A percentile compares a stretch with the other conserved stretches of the same genome.
Evolutionary conservation across 2,113 vertebrate species (phyloP).

Genomic region (Oceanodroma tethys): DNA sequence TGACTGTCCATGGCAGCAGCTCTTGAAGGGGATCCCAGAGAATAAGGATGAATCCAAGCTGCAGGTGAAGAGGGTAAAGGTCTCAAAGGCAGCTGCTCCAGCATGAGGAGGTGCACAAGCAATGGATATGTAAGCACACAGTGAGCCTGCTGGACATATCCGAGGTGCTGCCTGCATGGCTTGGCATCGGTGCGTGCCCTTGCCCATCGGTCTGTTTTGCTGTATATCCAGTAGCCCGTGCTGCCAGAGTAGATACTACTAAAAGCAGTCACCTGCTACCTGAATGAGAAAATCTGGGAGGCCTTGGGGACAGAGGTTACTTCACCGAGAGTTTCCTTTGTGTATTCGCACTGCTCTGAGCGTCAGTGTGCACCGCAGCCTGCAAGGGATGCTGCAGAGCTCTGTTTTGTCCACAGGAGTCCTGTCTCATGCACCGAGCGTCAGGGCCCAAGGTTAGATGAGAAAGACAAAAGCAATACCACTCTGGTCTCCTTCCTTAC

Average conservation of each 20-base stretch:
- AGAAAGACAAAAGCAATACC: not conserved
- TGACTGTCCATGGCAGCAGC: not conserved
- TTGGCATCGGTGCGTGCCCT: not conserved
- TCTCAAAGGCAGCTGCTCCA: not conserved
- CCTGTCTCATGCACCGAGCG: not conserved
- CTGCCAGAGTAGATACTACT: not conserved
- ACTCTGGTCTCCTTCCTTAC: not conserved
- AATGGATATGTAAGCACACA: fast-evolving
- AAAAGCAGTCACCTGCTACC: not conserved
- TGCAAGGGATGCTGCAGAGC: not conserved
- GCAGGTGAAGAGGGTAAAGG: not conserved
- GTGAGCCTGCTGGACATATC: not conserved
- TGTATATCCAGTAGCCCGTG: not conserved
- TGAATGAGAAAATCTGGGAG: not conserved
- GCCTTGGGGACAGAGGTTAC: not conserved
- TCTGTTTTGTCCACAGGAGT: not conserved
- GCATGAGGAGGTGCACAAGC: not conserved
- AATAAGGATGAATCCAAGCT: not conserved
- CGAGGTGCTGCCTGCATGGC: fast-evolving
- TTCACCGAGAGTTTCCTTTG: not conserved
- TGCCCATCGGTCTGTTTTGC: not conserved
- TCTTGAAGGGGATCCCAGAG: not conserved
- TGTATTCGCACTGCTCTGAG: not conserved
- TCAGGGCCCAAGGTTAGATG: not conserved
- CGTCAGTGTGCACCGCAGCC: not conserved